These are phyloP conservation scores for Plagodis dolabraria DNA, from an alignment of 2,888 invertebrate genomes.

Conservation along the genomic window DNA sequence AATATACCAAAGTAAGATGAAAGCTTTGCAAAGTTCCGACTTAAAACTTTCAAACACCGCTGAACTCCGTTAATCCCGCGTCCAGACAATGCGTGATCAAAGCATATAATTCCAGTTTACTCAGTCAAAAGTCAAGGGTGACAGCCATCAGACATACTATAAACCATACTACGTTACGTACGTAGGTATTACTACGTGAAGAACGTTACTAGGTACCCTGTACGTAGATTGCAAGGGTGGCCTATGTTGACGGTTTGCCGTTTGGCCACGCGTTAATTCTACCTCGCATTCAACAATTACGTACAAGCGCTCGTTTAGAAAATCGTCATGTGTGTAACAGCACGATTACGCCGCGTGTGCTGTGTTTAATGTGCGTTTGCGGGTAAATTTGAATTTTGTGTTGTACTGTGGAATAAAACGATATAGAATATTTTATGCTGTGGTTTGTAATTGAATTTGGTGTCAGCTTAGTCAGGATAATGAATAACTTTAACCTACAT, in stretches of 20 bases:
- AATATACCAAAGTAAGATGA: slow-evolving; percentile 3
- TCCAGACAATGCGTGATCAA: slow-evolving; percentile 34
- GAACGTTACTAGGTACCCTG: background rate
- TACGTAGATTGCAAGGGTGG: slow-evolving; percentile 22
- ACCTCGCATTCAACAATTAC: slow-evolving; percentile 51
- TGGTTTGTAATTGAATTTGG: background rate
- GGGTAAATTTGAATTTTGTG: slow-evolving; percentile 19
- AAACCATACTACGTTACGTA: too few relatives aligned
- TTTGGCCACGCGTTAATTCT: slow-evolving; percentile 59
- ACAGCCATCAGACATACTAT: slow-evolving; percentile 37
- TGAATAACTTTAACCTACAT: background rate
- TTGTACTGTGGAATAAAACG: slow-evolving; percentile 7
- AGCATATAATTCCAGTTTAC: slow-evolving; percentile 20
- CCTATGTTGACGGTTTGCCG: slow-evolving; percentile 51
- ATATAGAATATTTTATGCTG: slow-evolving; percentile 8
- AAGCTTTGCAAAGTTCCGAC: slow-evolving; percentile 4
- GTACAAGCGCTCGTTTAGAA: slow-evolving; percentile 52
- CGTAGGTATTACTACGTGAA: slow-evolving; percentile 40
- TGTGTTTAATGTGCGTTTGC: slow-evolving; percentile 32
- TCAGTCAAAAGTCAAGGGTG: slow-evolving; percentile 37
- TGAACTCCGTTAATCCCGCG: slow-evolving; percentile 12
- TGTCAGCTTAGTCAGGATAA: background rate
- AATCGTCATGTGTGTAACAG: slow-evolving; percentile 50
- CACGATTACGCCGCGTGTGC: slow-evolving; percentile 42
- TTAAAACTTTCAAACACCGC: slow-evolving; percentile 4